Percentiles rank a stretch among this genome's conserved stretches.
These are phyloP conservation scores for Pogonomyrmex californicus DNA, from an alignment of 1,140 invertebrate genomes.

Conservation along the genomic window DNA sequence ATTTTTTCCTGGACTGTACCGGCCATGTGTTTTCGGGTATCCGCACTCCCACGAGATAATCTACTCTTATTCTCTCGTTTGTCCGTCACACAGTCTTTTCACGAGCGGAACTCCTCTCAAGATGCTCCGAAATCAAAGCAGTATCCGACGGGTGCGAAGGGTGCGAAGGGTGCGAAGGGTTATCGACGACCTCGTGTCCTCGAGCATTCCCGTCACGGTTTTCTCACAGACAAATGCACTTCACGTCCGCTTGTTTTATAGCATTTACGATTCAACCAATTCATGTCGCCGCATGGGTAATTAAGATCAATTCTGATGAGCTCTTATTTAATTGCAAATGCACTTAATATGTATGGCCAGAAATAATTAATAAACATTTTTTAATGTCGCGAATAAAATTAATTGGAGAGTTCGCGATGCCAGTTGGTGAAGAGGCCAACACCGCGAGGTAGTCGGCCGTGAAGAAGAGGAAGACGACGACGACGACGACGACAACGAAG, in stretches of 20 bases:
- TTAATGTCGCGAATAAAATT: neutral
- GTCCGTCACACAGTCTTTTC: constrained; percentile 50
- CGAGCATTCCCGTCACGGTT: constrained; percentile 15
- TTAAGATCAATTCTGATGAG: neutral
- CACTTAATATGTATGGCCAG: neutral
- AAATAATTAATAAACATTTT: neutral
- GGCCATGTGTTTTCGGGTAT: constrained; percentile 72
- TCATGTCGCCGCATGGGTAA: neutral
- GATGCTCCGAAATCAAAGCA: constrained; percentile 28
- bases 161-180: constrained; percentile 8
- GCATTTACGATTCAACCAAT: neutral
- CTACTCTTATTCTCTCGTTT: constrained; percentile 56
- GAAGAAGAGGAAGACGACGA: constrained; percentile 48
- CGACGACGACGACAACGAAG: constrained; percentile 62
- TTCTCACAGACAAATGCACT: constrained; percentile 17
- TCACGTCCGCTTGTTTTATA: neutral
- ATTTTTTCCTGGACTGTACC: constrained; percentile 68
- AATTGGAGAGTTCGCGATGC: constrained; percentile 15
- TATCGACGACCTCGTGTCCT: constrained; percentile 21
- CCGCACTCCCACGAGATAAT: constrained; percentile 64
- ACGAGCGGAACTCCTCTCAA: constrained; percentile 18
- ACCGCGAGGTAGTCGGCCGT: neutral
- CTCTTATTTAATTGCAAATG: constrained; percentile 12
- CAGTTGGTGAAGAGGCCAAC: constrained; percentile 28
- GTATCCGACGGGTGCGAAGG: neutral